Conservation (phyloP, 1,140 invertebrate genomes). For the Laodelphax striatellus region DNA sequence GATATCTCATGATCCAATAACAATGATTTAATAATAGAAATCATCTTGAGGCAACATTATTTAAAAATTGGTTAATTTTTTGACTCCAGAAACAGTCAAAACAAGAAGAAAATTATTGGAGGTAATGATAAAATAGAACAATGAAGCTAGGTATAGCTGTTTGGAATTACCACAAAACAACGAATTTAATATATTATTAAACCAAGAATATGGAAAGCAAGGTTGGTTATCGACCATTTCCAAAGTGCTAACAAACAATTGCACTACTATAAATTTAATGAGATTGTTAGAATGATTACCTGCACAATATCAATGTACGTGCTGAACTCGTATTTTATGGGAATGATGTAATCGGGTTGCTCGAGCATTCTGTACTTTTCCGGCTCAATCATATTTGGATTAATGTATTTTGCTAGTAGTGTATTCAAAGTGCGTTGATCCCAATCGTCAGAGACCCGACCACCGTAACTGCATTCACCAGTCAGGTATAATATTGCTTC, state of each 20-base stretch:
- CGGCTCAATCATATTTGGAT: constrained; percentile 42
- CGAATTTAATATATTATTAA: too few relatives aligned
- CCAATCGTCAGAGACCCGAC: constrained; percentile 85
- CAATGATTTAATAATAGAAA: too few relatives aligned
- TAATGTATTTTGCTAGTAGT: constrained; percentile 71
- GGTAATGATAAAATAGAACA: too few relatives aligned
- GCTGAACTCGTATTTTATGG: constrained; percentile 50
- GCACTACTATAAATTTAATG: background rate
- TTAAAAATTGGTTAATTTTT: too few relatives aligned
- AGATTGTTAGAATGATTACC: constrained; percentile 29
- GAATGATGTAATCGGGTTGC: constrained; percentile 40
- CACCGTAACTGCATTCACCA: constrained; percentile 97
- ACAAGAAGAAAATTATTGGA: too few relatives aligned
- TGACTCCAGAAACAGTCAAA: too few relatives aligned
- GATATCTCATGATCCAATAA: too few relatives aligned
- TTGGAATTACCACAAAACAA: too few relatives aligned
- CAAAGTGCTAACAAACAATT: background rate
- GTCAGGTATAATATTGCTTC: constrained; percentile 81
- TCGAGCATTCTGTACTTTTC: constrained; percentile 1
- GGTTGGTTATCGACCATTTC: too few relatives aligned
- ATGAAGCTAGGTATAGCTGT: too few relatives aligned
- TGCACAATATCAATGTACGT: constrained; percentile 59
- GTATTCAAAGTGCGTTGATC: constrained; percentile 81
- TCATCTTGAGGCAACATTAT: too few relatives aligned
- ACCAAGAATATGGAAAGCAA: too few relatives aligned